A percentile compares a stretch with the other conserved stretches of the same genome.
Conservation (phyloP, 1,140 invertebrate species). For the Physella acuta region DNA sequence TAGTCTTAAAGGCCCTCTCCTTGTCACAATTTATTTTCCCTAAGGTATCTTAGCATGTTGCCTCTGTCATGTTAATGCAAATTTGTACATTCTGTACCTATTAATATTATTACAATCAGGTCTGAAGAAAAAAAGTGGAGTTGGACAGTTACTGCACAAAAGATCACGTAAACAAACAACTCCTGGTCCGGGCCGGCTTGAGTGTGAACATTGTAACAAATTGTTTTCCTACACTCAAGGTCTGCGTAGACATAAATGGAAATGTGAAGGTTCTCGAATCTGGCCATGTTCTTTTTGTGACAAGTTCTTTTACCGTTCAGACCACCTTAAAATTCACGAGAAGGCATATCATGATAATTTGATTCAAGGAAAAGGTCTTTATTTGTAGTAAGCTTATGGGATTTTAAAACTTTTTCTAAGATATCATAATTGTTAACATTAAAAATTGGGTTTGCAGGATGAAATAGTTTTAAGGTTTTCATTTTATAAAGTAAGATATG, state of each 20-base stretch:
- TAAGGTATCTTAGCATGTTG: no score
- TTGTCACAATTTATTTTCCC: no score
- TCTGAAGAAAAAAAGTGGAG: no score
- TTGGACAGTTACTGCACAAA: no score
- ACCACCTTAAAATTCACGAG: conserved; percentile 2
- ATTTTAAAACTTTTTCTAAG: background rate
- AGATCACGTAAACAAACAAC: no score
- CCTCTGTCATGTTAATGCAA: no score
- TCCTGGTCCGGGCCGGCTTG: background rate
- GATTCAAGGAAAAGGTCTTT: no score
- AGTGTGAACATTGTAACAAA: conserved; percentile 13
- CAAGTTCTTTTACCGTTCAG: conserved; percentile 16
- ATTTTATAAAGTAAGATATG: no score
- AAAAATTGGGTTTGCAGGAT: background rate
- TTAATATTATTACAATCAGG: no score
- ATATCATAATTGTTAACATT: background rate
- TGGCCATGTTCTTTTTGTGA: conserved; percentile 19
- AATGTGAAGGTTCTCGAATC: conserved; percentile 15
- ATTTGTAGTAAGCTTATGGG: background rate
- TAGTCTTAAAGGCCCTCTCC: no score
- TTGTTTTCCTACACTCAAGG: conserved; percentile 12
- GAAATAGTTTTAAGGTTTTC: background rate
- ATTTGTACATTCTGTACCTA: no score
- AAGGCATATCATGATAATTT: background rate
- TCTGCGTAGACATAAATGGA: conserved; percentile 16